Percentiles rank a stretch among this genome's conserved stretches.
These are phyloP conservation scores for Zapornia atra DNA, from an alignment of 2,113 vertebrate genomes.

Conservation along the genomic window DNA sequence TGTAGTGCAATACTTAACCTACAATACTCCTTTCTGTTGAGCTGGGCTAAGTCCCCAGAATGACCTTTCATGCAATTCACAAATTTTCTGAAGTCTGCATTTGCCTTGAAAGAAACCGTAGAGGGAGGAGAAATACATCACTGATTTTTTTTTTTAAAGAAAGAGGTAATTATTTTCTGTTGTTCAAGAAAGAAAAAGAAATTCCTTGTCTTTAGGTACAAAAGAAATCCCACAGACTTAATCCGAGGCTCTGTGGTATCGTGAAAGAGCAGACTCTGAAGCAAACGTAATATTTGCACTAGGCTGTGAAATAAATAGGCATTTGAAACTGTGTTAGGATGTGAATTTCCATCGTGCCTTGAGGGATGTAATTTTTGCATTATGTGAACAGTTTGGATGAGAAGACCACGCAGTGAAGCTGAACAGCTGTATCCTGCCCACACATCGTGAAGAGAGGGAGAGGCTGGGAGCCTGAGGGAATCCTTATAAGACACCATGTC, in stretches of 20 bases:
- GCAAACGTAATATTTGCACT: background rate
- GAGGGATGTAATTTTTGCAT: conserved; percentile 46
- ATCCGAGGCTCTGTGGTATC: background rate
- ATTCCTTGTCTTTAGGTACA: background rate
- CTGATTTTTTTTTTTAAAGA: background rate
- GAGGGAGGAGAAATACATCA: accelerated
- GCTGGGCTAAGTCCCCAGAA: background rate
- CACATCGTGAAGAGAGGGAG: conserved; percentile 47
- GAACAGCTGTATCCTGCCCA: conserved; percentile 70
- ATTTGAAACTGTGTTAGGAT: conserved; percentile 38
- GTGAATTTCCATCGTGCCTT: conserved; percentile 58
- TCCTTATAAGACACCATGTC: background rate
- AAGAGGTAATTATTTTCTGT: background rate
- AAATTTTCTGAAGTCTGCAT: background rate
- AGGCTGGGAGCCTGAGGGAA: conserved; percentile 43
- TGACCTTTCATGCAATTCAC: background rate
- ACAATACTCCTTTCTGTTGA: background rate
- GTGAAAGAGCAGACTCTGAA: background rate
- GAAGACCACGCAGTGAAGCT: conserved; percentile 35
- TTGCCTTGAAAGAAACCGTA: background rate
- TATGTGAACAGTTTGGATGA: conserved; percentile 41
- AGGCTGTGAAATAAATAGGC: conserved; percentile 39
- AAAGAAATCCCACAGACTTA: background rate
- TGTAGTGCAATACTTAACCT: background rate
- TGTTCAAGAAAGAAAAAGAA: background rate